phyloP scores from a whole-genome alignment of 92 coral and sea anemone genomes.

The Muricea muricata region DNA sequence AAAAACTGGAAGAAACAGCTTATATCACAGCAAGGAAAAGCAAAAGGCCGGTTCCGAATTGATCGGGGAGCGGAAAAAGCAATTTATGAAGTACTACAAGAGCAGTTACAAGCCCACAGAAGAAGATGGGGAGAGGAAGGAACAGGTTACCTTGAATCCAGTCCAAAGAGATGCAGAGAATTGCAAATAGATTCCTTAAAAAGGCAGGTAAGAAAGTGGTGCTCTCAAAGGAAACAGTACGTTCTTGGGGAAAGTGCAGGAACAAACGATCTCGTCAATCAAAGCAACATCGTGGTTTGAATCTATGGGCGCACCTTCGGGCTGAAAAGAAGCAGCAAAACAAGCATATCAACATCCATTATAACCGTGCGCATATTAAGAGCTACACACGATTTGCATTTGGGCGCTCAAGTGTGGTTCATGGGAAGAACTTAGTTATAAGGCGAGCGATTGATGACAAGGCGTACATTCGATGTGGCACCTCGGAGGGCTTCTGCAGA shows the following conservation, averaged over 20 bases:
- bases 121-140: slow-evolving; percentile 65
- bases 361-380: slow-evolving; percentile 56
- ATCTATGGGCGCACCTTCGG: slow-evolving; percentile 29
- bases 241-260: slow-evolving; percentile 58
- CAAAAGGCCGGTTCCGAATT: not conserved
- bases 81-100: slow-evolving; percentile 34
- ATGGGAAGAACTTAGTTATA: not conserved
- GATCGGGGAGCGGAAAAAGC: slow-evolving; percentile 6
- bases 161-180: not conserved
- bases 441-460: slow-evolving; percentile 45
- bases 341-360: slow-evolving; percentile 50
- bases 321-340: slow-evolving; percentile 32
- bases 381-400: slow-evolving; percentile 54
- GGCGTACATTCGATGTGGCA: slow-evolving; percentile 41
- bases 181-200: not conserved
- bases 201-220: not conserved
- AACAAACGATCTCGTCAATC: slow-evolving; percentile 51
- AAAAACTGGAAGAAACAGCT: slow-evolving; percentile 42
- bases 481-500: slow-evolving; percentile 59
- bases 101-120: slow-evolving; percentile 53
- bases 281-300: slow-evolving; percentile 48
- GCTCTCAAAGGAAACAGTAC: slow-evolving; percentile 39
- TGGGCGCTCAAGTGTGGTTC: slow-evolving; percentile 21
- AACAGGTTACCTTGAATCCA: slow-evolving; percentile 50
- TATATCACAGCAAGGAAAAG: not conserved